A percentile compares a stretch with the other conserved stretches of the same genome.
Evolutionary conservation across 1,140 invertebrate species (phyloP).

Genomic region (Euwallacea similis): DNA sequence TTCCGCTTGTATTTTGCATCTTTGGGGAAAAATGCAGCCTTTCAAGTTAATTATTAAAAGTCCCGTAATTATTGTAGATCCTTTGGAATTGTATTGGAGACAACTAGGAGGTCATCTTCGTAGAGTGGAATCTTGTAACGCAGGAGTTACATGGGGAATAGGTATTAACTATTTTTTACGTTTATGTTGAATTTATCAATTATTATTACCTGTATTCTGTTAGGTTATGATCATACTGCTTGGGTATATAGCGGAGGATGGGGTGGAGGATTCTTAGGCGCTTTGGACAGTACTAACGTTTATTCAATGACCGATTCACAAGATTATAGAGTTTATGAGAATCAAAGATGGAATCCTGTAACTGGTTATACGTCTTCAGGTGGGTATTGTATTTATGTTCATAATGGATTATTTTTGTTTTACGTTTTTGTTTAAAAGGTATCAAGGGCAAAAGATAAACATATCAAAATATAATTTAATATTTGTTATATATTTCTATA

Average conservation of each 20-base stretch:
- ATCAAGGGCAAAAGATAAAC: neutral
- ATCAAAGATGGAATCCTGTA: constrained; percentile 91
- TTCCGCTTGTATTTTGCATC: constrained; percentile 67
- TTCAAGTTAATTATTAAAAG: constrained; percentile 66
- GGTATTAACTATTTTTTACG: constrained; percentile 51
- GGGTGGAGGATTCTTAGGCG: constrained; percentile 71
- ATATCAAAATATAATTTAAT: neutral
- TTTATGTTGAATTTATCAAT: neutral
- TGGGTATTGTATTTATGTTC: constrained; percentile 8
- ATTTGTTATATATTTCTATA: neutral
- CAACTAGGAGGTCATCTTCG: constrained; percentile 80
- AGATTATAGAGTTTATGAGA: constrained; percentile 87
- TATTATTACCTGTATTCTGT: neutral
- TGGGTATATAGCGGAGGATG: constrained; percentile 87
- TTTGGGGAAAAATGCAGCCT: constrained; percentile 71
- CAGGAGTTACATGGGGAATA: constrained; percentile 85
- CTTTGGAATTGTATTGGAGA: constrained; percentile 76
- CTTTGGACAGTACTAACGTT: constrained; percentile 67
- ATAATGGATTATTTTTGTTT: neutral
- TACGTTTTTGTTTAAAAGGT: constrained; percentile 5
- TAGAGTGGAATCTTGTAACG: constrained; percentile 72
- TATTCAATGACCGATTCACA: constrained; percentile 80
- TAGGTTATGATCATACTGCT: constrained; percentile 71
- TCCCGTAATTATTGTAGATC: constrained; percentile 67
- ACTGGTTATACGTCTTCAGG: constrained; percentile 81